Evolutionary conservation across 2,888 invertebrate genomes (phyloP).

Genomic region (Polymixis lichenea): DNA sequence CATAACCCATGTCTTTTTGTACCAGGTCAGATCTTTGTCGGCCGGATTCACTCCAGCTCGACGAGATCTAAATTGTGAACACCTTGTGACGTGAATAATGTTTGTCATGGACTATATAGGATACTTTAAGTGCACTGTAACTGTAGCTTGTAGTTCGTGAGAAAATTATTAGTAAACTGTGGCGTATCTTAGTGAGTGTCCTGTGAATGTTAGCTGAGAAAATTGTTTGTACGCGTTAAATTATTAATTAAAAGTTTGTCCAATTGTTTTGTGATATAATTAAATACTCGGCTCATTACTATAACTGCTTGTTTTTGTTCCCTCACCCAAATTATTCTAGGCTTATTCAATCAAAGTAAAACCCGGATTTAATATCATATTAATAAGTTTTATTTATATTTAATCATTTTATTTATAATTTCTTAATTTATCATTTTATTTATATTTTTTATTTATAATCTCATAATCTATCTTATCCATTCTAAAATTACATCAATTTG

Average conservation of each 20-base stretch:
- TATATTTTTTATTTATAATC: no score
- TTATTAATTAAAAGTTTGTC: constrained; percentile 56
- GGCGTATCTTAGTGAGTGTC: constrained; percentile 42
- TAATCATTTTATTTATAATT: constrained; percentile 9
- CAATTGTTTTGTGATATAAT: constrained; percentile 50
- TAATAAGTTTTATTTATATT: constrained; percentile 12
- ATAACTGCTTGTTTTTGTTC: constrained; percentile 11
- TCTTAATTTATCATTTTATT: constrained; percentile 42
- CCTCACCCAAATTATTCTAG: not conserved
- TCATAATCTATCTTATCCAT: no score
- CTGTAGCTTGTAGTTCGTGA: constrained; percentile 50
- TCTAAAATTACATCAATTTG: no score
- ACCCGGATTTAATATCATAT: constrained; percentile 5
- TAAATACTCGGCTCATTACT: constrained; percentile 53
- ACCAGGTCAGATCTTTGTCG: constrained; percentile 32
- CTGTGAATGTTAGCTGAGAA: constrained; percentile 36
- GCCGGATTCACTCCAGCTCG: constrained; percentile 3
- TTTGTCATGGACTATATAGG: constrained; percentile 45
- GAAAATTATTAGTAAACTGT: constrained; percentile 50
- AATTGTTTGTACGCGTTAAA: constrained; percentile 59
- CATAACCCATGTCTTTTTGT: not conserved
- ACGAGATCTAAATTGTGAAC: constrained; percentile 50
- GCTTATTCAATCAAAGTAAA: constrained; percentile 12
- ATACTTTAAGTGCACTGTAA: constrained; percentile 62
- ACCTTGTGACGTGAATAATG: constrained; percentile 22